phyloP scores from a whole-genome alignment of 2,888 invertebrate genomes.

The Agonum fuliginosum region DNA sequence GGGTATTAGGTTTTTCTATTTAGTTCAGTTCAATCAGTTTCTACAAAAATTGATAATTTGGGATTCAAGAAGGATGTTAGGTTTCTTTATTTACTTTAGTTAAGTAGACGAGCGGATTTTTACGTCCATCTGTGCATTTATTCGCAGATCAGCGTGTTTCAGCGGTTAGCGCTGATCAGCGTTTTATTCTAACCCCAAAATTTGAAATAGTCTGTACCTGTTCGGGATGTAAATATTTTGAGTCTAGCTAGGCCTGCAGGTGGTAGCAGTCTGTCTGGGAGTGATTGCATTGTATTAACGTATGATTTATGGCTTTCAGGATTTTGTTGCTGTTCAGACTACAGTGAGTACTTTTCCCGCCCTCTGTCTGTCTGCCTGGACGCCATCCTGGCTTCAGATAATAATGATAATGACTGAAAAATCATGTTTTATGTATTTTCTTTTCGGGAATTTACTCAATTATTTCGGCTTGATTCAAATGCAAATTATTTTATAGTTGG shows the following conservation, averaged over 20 bases:
- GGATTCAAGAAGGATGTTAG: no score
- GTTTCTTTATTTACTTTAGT: no score
- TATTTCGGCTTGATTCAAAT: not conserved
- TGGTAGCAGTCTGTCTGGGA: not conserved
- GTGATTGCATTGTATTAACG: slow-evolving; percentile 32
- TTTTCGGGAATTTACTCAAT: slow-evolving; percentile 14
- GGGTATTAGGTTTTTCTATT: no score
- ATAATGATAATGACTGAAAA: slow-evolving; percentile 25
- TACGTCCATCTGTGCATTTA: no score
- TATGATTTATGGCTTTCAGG: slow-evolving; percentile 70
- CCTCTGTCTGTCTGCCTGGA: slow-evolving; percentile 35
- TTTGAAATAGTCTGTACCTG: no score
- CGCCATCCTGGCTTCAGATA: slow-evolving; percentile 34
- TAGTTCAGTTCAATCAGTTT: no score
- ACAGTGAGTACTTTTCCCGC: slow-evolving; percentile 72
- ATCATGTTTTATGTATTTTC: slow-evolving; percentile 49
- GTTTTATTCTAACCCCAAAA: no score
- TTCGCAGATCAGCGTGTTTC: no score
- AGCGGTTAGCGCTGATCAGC: no score
- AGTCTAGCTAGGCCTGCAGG: not conserved
- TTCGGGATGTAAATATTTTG: not conserved
- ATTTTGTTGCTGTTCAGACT: slow-evolving; percentile 73
- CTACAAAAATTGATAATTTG: no score
- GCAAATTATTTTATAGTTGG: no score
- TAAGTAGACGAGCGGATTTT: no score